Percentiles rank a stretch among this genome's conserved stretches.
These are phyloP conservation scores for Spicauda simplicius DNA, from an alignment of 2,888 invertebrate genomes.

Conservation along the genomic window DNA sequence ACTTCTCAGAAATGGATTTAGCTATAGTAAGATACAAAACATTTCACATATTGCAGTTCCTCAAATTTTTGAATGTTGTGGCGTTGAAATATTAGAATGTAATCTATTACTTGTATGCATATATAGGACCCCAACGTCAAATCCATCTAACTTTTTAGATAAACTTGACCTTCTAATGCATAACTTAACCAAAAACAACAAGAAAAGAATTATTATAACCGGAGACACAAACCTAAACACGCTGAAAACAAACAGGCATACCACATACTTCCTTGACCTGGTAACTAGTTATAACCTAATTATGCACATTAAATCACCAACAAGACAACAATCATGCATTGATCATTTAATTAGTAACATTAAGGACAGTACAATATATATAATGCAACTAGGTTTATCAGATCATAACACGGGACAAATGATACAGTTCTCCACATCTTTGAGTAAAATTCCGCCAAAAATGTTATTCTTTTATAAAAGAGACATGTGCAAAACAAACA, in stretches of 20 bases:
- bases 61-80: conserved; percentile 1
- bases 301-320: not conserved
- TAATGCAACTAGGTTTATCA: not conserved
- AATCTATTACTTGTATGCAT: not conserved
- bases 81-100: not conserved
- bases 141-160: not conserved
- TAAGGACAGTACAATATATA: not conserved
- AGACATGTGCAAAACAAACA: too few species aligned
- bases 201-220: not conserved
- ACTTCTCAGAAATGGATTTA: not conserved
- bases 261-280: not conserved
- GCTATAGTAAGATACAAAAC: not conserved
- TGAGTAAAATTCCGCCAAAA: too few species aligned
- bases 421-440: too few species aligned
- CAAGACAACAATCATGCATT: not conserved
- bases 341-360: not conserved
- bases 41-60: not conserved
- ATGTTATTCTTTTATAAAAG: too few species aligned
- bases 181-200: not conserved
- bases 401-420: conserved; percentile 7
- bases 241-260: not conserved
- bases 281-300: not conserved
- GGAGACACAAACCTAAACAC: conserved; percentile 3
- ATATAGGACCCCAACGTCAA: conserved; percentile 1
- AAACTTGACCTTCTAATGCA: conserved; percentile 4